A percentile compares a stretch with the other conserved stretches of the same genome.
Evolutionary conservation across 2,113 vertebrate species (phyloP).

Genomic region (Lepidothrix coronata): DNA sequence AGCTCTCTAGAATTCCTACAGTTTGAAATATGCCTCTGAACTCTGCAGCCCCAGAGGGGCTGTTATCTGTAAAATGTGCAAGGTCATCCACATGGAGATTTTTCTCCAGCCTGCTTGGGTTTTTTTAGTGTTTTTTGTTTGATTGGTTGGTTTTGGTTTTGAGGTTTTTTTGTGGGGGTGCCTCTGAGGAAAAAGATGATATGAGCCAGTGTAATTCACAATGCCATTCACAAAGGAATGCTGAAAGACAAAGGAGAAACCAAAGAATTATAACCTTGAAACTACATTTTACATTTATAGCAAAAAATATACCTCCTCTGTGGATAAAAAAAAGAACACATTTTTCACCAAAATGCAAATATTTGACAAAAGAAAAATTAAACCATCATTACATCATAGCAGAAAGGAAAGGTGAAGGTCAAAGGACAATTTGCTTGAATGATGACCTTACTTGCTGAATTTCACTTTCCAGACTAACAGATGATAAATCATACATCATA

Average conservation of each 20-base stretch:
- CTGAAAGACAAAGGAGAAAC: neutral
- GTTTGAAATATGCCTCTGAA: neutral
- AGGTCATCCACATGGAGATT: neutral
- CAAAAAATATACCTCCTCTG: neutral
- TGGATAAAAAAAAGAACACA: neutral
- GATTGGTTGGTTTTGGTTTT: no score
- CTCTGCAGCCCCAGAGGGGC: neutral
- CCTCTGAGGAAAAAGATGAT: neutral
- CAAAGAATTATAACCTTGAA: slow-evolving; percentile 7
- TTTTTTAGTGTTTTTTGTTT: neutral
- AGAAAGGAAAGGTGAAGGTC: neutral
- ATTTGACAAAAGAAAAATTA: slow-evolving; percentile 3
- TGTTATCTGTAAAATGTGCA: neutral
- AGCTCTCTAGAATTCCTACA: neutral
- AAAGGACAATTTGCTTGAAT: neutral
- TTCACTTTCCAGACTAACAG: neutral
- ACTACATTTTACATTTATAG: neutral
- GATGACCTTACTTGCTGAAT: neutral
- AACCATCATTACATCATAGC: neutral
- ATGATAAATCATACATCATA: neutral
- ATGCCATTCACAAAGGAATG: neutral
- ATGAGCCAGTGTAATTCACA: neutral
- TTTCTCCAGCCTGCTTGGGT: neutral
- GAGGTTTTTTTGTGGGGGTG: neutral
- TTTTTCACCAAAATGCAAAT: neutral